Percentiles rank a stretch among this genome's conserved stretches.
These are phyloP conservation scores for Asobara japonica DNA, from an alignment of 1,140 invertebrate species.

Conservation along the genomic window DNA sequence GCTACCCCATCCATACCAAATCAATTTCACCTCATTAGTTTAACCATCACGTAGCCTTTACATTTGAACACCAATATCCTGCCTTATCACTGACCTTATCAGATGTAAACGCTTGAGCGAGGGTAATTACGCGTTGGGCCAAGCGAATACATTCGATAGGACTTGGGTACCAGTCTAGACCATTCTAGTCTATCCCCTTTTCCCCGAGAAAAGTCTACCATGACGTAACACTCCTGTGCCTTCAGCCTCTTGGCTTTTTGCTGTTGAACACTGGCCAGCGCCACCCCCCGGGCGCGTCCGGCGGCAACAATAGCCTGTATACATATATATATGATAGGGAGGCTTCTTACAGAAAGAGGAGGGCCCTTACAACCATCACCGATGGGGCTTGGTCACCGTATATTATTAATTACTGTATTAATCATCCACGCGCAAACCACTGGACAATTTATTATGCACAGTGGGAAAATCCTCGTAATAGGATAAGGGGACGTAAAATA, in stretches of 20 bases:
- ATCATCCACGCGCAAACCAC: slow-evolving; percentile 54
- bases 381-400: slow-evolving; percentile 58
- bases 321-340: no score
- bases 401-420: slow-evolving; percentile 67
- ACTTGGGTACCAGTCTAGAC: not conserved
- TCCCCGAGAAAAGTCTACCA: slow-evolving; percentile 58
- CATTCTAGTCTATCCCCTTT: not conserved
- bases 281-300: not conserved
- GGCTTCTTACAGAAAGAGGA: slow-evolving; percentile 34
- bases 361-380: slow-evolving; percentile 58
- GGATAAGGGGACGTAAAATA: not conserved
- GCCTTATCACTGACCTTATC: slow-evolving; percentile 10
- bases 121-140: slow-evolving; percentile 46
- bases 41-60: not conserved
- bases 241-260: slow-evolving; percentile 31
- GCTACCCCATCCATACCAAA: not conserved
- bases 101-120: not conserved
- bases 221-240: slow-evolving; percentile 61
- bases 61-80: slow-evolving; percentile 11
- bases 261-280: slow-evolving; percentile 1
- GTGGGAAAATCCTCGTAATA: not conserved
- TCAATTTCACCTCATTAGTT: slow-evolving; percentile 15
- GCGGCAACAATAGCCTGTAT: not conserved
- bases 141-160: slow-evolving; percentile 54
- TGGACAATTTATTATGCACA: slow-evolving; percentile 62